phyloP scores from a whole-genome alignment of 2,113 vertebrate genomes.

The Sula dactylatra region DNA sequence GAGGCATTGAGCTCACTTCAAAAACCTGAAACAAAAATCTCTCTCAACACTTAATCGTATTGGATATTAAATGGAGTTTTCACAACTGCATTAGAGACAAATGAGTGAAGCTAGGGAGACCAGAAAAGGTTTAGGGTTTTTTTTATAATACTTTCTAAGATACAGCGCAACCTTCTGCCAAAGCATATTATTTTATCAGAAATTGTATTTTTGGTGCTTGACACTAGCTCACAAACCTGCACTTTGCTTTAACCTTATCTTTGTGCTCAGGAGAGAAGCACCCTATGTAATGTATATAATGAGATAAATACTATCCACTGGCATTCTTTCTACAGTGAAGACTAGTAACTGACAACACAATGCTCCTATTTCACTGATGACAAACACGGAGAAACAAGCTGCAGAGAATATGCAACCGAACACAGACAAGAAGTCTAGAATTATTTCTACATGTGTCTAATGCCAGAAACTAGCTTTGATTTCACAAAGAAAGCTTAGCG shows the following conservation, averaged over 20 bases:
- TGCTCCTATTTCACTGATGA: not conserved
- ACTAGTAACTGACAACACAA: not conserved
- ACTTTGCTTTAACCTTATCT: not conserved
- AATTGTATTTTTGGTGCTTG: not conserved
- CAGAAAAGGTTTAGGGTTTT: not conserved
- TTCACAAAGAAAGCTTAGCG: not conserved
- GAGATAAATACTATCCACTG: not conserved
- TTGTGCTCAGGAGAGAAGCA: not conserved
- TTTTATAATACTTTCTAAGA: not conserved
- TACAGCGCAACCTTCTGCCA: not conserved
- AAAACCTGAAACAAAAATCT: not conserved
- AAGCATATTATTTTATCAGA: not conserved
- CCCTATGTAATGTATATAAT: not conserved
- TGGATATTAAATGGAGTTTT: not conserved
- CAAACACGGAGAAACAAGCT: not conserved
- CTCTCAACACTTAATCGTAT: not conserved
- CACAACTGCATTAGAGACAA: not conserved
- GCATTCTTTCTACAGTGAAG: not conserved
- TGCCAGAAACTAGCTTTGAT: not conserved
- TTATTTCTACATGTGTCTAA: not conserved
- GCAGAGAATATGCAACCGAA: not conserved
- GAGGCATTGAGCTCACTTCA: not conserved
- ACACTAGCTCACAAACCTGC: not conserved
- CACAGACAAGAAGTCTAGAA: not conserved
- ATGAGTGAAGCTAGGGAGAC: not conserved